Evolutionary conservation across 1,140 invertebrate species (phyloP), one percentile per base, ranked within the genome.

Genomic region (Drosophila pachea): DNA sequence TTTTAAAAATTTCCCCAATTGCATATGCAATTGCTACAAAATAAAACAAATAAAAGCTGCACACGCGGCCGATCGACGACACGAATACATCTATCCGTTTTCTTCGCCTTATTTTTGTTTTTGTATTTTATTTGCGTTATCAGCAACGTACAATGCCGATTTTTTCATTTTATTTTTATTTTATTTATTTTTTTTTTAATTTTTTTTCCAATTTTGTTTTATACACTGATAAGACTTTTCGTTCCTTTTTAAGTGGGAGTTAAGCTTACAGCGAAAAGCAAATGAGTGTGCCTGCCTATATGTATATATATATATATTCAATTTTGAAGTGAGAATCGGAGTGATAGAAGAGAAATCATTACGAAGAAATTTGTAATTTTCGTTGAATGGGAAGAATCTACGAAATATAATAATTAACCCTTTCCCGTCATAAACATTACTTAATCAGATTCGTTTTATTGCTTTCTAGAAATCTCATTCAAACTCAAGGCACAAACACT

Each of bases 131-230:
- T 36, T 60, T 61, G 14, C 43, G 29, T 81, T 83, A 83, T 83
- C 78, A 71, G 69, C 62, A 16, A 35, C n/a, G 40, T 32, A 45
- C 31, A 60, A 56, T 63, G 45, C 66, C 67, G 52, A n/a, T 63
- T 58, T 40, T 36, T 32, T 22, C 22, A 2, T 22, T 22, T 22
- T 22, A 22, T 22, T 22, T 3, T 42, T 42, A 40, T 40, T 40
- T 40, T n/a, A 40, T n/a, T n/a, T n/a, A 2, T 31, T 43, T 49
- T 47, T 35, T 11, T 55, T 47, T 67, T 74, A 64, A 68, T 66
- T 81, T 53, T 52, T 86, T 86, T 81, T 77, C 67, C 81, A 73
- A 86, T 76, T 83, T 69, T 73, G 73, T 84, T 68, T 73, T 74
- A 74, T 68, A 38, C 65, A 33, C 70, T 84, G 81, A 84, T 84